phyloP scores from a whole-genome alignment of 1,140 invertebrate genomes.

The Aphaenogaster ashmeadi region DNA sequence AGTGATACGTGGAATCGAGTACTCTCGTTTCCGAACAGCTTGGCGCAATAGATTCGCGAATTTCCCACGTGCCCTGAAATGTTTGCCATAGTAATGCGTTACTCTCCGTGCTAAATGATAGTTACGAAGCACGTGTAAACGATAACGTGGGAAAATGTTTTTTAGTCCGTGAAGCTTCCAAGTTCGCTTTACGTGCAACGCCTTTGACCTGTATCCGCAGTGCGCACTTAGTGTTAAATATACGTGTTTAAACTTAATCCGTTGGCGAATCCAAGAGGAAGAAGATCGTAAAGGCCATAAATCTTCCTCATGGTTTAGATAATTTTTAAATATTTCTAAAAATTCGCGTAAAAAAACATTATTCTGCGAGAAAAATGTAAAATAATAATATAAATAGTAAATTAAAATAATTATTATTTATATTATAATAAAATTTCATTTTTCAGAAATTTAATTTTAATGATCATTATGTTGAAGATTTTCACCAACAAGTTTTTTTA shows the following conservation, averaged over 20 bases:
- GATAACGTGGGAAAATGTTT: conserved; percentile 28
- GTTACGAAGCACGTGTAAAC: conserved; percentile 39
- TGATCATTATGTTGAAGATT: not conserved
- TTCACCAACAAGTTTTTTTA: not conserved
- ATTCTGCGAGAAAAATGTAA: not conserved
- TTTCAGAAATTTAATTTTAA: not conserved
- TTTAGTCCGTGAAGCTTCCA: conserved; percentile 4
- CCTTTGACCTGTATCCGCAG: conserved; percentile 15
- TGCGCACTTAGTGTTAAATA: conserved; percentile 30
- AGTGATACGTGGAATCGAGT: conserved; percentile 38
- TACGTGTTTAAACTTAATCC: conserved; percentile 39
- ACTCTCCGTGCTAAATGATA: conserved; percentile 47
- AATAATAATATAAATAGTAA: not conserved
- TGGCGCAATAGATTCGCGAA: conserved; percentile 32
- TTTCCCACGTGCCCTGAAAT: conserved; percentile 46
- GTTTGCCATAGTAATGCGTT: conserved; percentile 34
- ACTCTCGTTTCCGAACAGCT: conserved; percentile 35
- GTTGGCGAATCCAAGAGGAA: not conserved
- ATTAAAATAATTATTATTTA: conserved; percentile 1
- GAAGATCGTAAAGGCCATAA: not conserved
- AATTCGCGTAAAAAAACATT: not conserved
- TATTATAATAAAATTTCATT: conserved; percentile 15
- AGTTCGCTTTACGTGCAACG: conserved; percentile 19
- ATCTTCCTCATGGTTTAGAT: not conserved
- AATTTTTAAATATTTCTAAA: not conserved